Evolutionary conservation across 2,113 vertebrate species (phyloP).

Genomic region (Zosterops hypoxanthus): DNA sequence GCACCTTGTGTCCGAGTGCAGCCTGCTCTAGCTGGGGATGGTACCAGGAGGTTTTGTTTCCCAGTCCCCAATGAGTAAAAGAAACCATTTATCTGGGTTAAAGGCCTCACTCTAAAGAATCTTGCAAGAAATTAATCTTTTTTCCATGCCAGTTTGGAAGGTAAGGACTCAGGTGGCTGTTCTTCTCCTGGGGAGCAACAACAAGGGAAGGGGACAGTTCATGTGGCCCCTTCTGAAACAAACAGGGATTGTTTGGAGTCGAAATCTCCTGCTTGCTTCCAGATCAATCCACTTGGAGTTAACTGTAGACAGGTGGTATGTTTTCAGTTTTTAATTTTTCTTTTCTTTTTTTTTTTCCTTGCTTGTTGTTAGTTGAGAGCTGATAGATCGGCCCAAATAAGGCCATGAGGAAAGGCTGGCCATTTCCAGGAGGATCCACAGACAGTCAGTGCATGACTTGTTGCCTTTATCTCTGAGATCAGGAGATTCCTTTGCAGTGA

Average conservation of each 20-base stretch:
- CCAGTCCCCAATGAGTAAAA: background rate
- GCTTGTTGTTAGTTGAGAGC: background rate
- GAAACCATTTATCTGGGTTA: background rate
- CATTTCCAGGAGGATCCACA: constrained; percentile 46
- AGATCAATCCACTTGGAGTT: background rate
- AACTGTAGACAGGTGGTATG: background rate
- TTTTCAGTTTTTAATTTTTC: background rate
- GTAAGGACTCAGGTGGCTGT: background rate
- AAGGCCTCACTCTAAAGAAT: background rate
- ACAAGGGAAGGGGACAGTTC: background rate
- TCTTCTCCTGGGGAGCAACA: background rate
- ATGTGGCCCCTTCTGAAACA: background rate
- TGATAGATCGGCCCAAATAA: constrained; percentile 37
- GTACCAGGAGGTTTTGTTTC: background rate
- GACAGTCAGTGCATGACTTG: constrained; percentile 27
- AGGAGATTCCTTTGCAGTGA: constrained; percentile 63
- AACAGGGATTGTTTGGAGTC: background rate
- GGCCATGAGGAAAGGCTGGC: constrained; percentile 18
- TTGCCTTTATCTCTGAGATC: constrained; percentile 68
- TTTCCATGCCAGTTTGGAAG: background rate
- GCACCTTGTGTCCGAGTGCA: fast-evolving
- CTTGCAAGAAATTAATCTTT: background rate
- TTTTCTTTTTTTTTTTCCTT: background rate
- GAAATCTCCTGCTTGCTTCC: background rate
- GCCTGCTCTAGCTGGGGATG: background rate